Evolutionary conservation across 2,797 vertebrate species (phyloP).

Genomic region (Fratercula arctica): DNA sequence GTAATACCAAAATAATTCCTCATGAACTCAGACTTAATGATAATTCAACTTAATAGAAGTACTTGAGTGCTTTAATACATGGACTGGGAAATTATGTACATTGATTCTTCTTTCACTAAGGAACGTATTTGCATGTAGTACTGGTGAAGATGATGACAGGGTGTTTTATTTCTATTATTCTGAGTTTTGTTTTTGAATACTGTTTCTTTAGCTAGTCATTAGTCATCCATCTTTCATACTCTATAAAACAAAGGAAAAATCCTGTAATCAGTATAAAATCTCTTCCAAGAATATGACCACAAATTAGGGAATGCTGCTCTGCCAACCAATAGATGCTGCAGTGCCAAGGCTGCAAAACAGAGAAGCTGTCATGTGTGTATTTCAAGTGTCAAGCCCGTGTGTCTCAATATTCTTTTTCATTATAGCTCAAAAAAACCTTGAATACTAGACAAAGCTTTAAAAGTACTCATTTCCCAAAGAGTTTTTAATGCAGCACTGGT

Average conservation of each 20-base stretch:
- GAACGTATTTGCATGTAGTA: not conserved
- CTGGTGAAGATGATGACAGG: not conserved
- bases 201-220: conserved; percentile 55
- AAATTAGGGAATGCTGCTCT: conserved; percentile 35
- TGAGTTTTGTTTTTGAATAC: conserved; percentile 29
- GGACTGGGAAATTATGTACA: not conserved
- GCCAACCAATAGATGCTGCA: conserved; percentile 36
- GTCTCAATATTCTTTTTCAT: not conserved
- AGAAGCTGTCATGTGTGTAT: not conserved
- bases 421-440: not conserved
- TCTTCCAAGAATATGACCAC: conserved; percentile 47
- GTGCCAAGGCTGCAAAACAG: conserved; percentile 10
- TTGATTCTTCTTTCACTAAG: conserved; percentile 7
- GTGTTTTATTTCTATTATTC: conserved; percentile 27
- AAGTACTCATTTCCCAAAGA: not conserved
- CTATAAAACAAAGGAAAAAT: conserved; percentile 56
- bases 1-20: conserved; percentile 47
- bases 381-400: not conserved
- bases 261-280: conserved; percentile 36
- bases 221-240: conserved; percentile 23
- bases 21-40: not conserved
- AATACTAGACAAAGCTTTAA: not conserved
- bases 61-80: not conserved
- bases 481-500: not conserved
- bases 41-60: conserved; percentile 22